Evolutionary conservation across 2,113 vertebrate genomes (phyloP).

Genomic region (Amia ocellicauda): DNA sequence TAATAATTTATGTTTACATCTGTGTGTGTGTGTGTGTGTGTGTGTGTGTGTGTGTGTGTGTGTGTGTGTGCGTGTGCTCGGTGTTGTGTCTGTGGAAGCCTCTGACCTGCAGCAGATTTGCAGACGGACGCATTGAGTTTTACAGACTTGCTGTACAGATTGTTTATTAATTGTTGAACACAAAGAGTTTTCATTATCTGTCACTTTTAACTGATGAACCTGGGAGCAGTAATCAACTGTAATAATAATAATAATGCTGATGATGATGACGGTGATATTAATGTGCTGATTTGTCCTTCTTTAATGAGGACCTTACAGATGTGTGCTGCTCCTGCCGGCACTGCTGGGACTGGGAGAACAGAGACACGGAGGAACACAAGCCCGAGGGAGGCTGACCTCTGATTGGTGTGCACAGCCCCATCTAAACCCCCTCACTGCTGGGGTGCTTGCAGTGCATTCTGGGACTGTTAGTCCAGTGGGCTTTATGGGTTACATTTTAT

Average conservation of each 20-base stretch:
- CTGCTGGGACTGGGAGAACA: slow-evolving; percentile 40
- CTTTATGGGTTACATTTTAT: too few relatives aligned
- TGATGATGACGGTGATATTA: slow-evolving; percentile 41
- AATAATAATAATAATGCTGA: slow-evolving; percentile 48
- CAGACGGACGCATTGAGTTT: not conserved
- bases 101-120: slow-evolving; percentile 52
- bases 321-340: slow-evolving; percentile 61
- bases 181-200: slow-evolving; percentile 58
- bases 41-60: slow-evolving; percentile 4
- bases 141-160: slow-evolving; percentile 67
- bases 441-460: not conserved
- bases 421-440: too few relatives aligned
- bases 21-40: slow-evolving; percentile 57
- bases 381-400: not conserved
- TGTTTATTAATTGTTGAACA: slow-evolving; percentile 59
- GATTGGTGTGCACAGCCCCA: too few relatives aligned
- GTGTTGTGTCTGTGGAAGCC: slow-evolving; percentile 58
- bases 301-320: slow-evolving; percentile 69
- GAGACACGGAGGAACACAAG: not conserved
- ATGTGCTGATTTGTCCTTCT: slow-evolving; percentile 56
- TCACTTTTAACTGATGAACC: slow-evolving; percentile 57
- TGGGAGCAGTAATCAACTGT: too few relatives aligned
- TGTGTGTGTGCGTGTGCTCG: slow-evolving; percentile 55
- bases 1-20: slow-evolving; percentile 58
- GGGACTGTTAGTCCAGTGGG: too few relatives aligned